A percentile compares a stretch with the other conserved stretches of the same genome.
These are phyloP conservation scores for Myrmecobius fasciatus DNA, from an alignment of 2,113 vertebrate species.

Conservation along the genomic window DNA sequence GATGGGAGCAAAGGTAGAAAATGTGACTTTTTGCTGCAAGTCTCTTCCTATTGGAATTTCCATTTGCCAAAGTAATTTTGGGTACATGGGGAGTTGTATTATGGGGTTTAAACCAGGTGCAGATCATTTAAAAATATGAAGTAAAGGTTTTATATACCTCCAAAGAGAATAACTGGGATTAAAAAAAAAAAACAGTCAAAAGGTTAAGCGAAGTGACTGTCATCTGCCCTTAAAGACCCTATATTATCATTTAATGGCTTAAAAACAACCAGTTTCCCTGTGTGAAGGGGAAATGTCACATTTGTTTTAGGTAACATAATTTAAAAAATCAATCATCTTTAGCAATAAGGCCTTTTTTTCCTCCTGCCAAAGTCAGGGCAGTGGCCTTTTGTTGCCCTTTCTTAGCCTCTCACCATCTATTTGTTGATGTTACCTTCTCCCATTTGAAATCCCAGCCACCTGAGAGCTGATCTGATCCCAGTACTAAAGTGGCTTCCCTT, in stretches of 20 bases:
- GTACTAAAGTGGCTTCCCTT: background rate
- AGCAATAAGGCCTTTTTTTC: background rate
- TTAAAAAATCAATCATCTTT: conserved; percentile 27
- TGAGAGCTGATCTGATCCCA: background rate
- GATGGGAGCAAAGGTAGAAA: conserved; percentile 23
- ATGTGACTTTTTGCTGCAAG: conserved; percentile 55
- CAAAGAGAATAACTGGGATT: conserved; percentile 33
- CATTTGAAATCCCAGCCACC: background rate
- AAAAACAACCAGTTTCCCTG: conserved; percentile 45
- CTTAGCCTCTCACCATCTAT: background rate
- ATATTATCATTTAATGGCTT: conserved; percentile 43
- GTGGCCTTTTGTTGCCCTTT: background rate
- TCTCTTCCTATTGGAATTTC: conserved; percentile 50
- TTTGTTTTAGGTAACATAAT: conserved; percentile 49
- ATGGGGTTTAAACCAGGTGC: conserved; percentile 15
- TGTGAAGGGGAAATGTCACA: conserved; percentile 23
- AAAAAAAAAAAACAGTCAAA: conserved; percentile 45
- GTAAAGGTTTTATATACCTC: conserved; percentile 51
- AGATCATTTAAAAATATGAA: conserved; percentile 49
- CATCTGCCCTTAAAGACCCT: conserved; percentile 8
- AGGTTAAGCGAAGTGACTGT: conserved; percentile 17
- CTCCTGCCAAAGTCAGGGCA: background rate
- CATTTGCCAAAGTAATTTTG: conserved; percentile 39
- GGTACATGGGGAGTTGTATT: conserved; percentile 17
- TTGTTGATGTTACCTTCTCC: background rate